Base-by-base conservation (phyloP, 1,140 invertebrate species). In the Drosophila melanica region DNA sequence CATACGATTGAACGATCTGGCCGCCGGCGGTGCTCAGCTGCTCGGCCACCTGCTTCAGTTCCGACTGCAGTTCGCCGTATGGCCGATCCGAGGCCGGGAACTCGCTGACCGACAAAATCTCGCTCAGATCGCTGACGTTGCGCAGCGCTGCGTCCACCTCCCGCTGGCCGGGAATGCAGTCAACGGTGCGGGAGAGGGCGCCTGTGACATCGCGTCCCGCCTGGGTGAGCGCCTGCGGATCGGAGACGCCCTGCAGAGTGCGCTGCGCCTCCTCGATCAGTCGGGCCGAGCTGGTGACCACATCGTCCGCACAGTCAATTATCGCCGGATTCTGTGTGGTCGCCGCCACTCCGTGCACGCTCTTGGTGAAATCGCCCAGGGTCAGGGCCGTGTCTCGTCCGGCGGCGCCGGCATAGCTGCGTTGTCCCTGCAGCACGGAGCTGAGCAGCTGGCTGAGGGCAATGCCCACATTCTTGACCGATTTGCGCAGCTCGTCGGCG, bases 131-230 rank as follows among this genome's bases (percentile, higher is more conserved):
- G 55, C 95, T 95, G 57, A 99, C 98, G 65, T 94, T 95, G 67
- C 95, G 94, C 78, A 98, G 96, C 0, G 97, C 96, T 12, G 95
- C 94, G 90, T 99, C 97, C 3, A 99, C 95, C 89, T 98, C 98
- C 77, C 95, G 94, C 82, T 98, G 97, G 0, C 97, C 97, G 9
- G 98, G 97, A 41, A 98, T 93, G 81, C 96, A 96, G 69, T 95
- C 96, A 6, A 98, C 94, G 3, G 95, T 95, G 42, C 79, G 90
- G 3, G 90, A 87, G 0, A 92, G 27, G 0, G 91, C 86, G 6
- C 73, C 91, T 54, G 80, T 90, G 0, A 95, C 94, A 64, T 93
- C 93, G 60, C 94, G 93, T 3, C 93, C 94, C 12, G 94, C 94
- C 78, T 93, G 93, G n/a, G 93, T 93, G n/a, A 96, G 75, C 10